A percentile compares a stretch with the other conserved stretches of the same genome.
These are phyloP conservation scores for Apodemia hepburni DNA, from an alignment of 2,888 invertebrate species.

Conservation along the genomic window DNA sequence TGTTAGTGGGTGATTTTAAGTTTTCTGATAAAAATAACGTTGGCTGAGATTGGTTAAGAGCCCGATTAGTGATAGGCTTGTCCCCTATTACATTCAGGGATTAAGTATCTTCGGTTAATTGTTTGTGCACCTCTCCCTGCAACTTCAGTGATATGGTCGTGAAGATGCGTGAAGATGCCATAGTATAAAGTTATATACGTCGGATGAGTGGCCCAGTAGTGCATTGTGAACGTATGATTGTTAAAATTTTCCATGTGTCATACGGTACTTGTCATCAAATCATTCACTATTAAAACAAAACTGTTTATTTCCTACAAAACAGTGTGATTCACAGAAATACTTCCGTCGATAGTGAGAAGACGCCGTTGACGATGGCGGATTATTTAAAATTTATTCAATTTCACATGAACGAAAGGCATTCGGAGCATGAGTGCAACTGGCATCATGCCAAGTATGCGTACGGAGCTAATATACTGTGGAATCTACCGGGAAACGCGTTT, in stretches of 20 bases:
- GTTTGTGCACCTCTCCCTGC: too few relatives aligned
- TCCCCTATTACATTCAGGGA: too few relatives aligned
- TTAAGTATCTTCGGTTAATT: too few relatives aligned
- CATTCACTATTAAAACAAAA: not conserved
- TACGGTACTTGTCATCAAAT: not conserved
- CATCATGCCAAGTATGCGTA: conserved; percentile 44
- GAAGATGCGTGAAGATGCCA: too few relatives aligned
- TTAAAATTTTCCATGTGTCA: not conserved
- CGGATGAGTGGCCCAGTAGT: too few relatives aligned
- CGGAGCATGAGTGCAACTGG: conserved; percentile 61
- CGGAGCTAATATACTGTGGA: conserved; percentile 53
- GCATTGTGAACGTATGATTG: too few relatives aligned
- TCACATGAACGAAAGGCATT: conserved; percentile 47
- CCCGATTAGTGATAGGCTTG: too few relatives aligned
- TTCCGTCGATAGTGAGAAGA: conserved; percentile 6
- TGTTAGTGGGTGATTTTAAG: too few relatives aligned
- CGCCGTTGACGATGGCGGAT: conserved; percentile 20
- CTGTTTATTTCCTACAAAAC: not conserved
- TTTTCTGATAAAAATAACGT: too few relatives aligned
- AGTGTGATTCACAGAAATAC: conserved; percentile 5
- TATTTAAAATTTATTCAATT: conserved; percentile 32
- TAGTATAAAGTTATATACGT: too few relatives aligned
- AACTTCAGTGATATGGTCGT: too few relatives aligned
- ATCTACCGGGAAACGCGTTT: conserved; percentile 48
- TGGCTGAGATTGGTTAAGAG: too few relatives aligned